Evolutionary conservation across 2,888 invertebrate genomes (phyloP).

Genomic region (Hermaeophaga mercurialis): DNA sequence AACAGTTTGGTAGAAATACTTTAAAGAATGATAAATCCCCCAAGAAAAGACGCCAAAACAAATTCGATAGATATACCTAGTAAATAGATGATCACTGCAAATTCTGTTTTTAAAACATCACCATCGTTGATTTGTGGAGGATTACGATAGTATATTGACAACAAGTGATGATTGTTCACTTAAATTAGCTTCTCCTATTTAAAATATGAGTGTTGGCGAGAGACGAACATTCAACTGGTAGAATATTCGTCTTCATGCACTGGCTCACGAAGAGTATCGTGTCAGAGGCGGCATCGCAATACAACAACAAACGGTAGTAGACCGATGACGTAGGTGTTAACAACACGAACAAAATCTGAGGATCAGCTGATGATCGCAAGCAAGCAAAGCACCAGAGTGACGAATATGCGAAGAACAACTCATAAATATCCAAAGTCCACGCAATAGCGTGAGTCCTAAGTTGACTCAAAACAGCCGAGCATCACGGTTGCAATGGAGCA

Average conservation of each 20-base stretch:
- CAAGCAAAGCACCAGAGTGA: conserved; percentile 38
- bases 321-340: conserved; percentile 26
- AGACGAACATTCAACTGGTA: not conserved
- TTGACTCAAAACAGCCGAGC: conserved; percentile 34
- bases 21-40: too few relatives aligned
- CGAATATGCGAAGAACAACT: conserved; percentile 49
- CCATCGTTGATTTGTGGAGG: too few relatives aligned
- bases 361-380: conserved; percentile 48
- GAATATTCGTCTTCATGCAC: not conserved
- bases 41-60: too few relatives aligned
- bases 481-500: conserved; percentile 31
- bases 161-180: too few relatives aligned
- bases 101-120: too few relatives aligned
- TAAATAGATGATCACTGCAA: too few relatives aligned
- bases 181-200: too few relatives aligned
- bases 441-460: conserved; percentile 51
- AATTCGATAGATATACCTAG: too few relatives aligned
- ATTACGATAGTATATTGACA: too few relatives aligned
- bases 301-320: conserved; percentile 13
- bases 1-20: too few relatives aligned
- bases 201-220: too few relatives aligned
- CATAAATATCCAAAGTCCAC: conserved; percentile 54
- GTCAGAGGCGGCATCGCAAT: conserved; percentile 4
- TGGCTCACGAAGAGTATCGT: conserved; percentile 12
- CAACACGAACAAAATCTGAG: conserved; percentile 31